phyloP scores from a whole-genome alignment of 2,888 invertebrate species.

The Acrobasis suavella region DNA sequence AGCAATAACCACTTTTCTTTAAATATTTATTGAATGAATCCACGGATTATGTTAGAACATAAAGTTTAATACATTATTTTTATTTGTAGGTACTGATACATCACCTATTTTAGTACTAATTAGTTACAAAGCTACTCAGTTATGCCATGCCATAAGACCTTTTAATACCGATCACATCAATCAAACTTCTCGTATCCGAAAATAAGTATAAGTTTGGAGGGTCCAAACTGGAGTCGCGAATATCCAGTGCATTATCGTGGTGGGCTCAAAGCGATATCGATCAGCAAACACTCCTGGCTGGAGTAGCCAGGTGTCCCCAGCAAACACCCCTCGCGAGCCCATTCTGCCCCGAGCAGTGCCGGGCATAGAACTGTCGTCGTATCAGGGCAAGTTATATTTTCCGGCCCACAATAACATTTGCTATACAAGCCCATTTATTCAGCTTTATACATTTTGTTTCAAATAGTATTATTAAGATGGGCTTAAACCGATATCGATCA shows the following conservation, averaged over 20 bases:
- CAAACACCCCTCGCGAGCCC: slow-evolving; percentile 57
- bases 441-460: too few species aligned
- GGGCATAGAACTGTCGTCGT: too few species aligned
- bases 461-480: slow-evolving; percentile 39
- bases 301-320: slow-evolving; percentile 75
- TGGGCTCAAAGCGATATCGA: slow-evolving; percentile 57
- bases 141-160: not conserved
- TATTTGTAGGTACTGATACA: too few species aligned
- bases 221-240: slow-evolving; percentile 26
- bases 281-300: slow-evolving; percentile 61
- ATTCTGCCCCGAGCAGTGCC: slow-evolving; percentile 43
- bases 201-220: slow-evolving; percentile 11
- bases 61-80: too few species aligned
- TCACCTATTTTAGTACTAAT: too few species aligned
- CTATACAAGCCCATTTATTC: too few species aligned
- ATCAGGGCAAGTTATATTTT: too few species aligned
- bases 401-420: too few species aligned
- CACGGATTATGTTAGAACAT: too few species aligned
- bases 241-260: slow-evolving; percentile 43
- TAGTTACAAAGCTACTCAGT: not conserved
- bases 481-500: slow-evolving; percentile 62
- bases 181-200: slow-evolving; percentile 8
- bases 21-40: too few species aligned
- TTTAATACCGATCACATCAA: not conserved
- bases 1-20: too few species aligned